These are phyloP conservation scores for Xanthorhoe spadicearia DNA, from an alignment of 2,888 invertebrate genomes.

Conservation along the genomic window DNA sequence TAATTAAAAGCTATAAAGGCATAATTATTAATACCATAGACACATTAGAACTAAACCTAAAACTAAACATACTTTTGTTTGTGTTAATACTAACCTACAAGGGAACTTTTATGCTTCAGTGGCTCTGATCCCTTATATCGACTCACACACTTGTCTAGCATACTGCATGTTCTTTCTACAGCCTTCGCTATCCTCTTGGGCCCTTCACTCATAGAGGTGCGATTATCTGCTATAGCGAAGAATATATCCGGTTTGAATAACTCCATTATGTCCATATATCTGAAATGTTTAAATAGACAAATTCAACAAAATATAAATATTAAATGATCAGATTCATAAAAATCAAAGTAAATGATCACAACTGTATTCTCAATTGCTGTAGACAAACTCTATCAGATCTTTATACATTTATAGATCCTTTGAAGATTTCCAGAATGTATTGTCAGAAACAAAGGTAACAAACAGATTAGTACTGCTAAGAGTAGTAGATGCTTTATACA, in stretches of 20 bases:
- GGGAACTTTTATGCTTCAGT: conserved; percentile 65
- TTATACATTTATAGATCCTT: no score
- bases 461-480: no score
- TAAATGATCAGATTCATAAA: no score
- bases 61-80: background rate
- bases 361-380: no score
- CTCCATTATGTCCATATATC: conserved; percentile 92
- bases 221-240: conserved; percentile 91
- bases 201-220: conserved; percentile 87
- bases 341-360: no score
- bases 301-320: no score
- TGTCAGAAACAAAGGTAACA: no score
- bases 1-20: background rate
- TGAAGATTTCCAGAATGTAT: no score
- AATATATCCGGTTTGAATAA: conserved; percentile 92
- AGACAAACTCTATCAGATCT: no score
- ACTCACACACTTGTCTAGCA: conserved; percentile 89
- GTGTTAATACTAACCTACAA: conserved; percentile 73
- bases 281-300: conserved; percentile 54
- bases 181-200: conserved; percentile 90
- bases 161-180: conserved; percentile 87
- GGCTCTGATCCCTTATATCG: conserved; percentile 85
- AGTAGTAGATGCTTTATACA: no score
- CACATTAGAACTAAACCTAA: no score
- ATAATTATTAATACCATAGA: no score